Evolutionary conservation across 1,140 invertebrate species (phyloP), one percentile per base, ranked within the genome.

Genomic region (Paralvinella palmiformis): DNA sequence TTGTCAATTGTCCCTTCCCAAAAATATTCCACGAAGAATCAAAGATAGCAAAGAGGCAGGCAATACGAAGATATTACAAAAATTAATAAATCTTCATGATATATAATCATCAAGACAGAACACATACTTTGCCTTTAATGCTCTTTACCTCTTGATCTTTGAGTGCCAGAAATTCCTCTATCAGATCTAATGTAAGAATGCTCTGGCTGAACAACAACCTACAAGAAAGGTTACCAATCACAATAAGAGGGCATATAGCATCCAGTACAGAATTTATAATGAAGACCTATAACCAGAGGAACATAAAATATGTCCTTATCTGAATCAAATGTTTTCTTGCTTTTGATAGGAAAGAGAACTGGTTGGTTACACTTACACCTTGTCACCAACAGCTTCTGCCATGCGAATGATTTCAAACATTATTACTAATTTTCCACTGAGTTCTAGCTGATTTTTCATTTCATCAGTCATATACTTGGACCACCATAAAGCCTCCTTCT

Each of bases 191-290:
- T 0, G 92, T 91, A 60, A 91, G 86, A 1, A 97, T 73, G 0
- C 88, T 91, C 69, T 93, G 92, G 60, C 92, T 94, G 77, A 98
- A 98, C 37, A 96, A 85, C 69, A 96, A 81, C 29, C 90, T 91
- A 78, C 57, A 84, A 84, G 67, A 75, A 35, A 63, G 74, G n/a
- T n/a, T n/a, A n/a, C n/a, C n/a, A n/a, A n/a, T n/a, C n/a, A n/a
- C n/a, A n/a, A n/a, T n/a, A n/a, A n/a, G n/a, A n/a, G n/a, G n/a
- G n/a, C n/a, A n/a, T n/a, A n/a, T n/a, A n/a, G n/a, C n/a, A n/a
- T n/a, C n/a, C n/a, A n/a, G n/a, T n/a, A n/a, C n/a, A n/a, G n/a
- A n/a, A n/a, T n/a, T n/a, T n/a, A n/a, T n/a, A n/a, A n/a, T n/a
- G n/a, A n/a, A n/a, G n/a, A n/a, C n/a, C n/a, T n/a, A n/a, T n/a